Conservation (phyloP, 1,140 invertebrate genomes). For the Cecropterus lyciades region DNA sequence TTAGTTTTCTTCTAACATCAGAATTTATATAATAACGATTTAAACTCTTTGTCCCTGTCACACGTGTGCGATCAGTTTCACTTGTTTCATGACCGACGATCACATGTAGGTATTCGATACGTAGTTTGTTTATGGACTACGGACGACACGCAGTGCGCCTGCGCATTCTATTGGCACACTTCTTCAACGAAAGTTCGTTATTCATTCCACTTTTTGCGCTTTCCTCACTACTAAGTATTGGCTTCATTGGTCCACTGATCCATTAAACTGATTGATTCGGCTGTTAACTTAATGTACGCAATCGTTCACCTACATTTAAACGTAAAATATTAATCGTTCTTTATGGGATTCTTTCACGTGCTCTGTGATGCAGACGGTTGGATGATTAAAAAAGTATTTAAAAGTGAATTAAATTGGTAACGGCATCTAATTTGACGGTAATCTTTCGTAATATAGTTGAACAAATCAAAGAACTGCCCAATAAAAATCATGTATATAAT, state of each 20-base stretch:
- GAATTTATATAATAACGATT: constrained; percentile 2
- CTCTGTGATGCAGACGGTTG: too few relatives aligned
- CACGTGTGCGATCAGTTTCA: constrained; percentile 50
- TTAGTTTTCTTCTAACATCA: too few relatives aligned
- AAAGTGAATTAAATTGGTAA: too few relatives aligned
- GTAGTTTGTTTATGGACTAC: constrained; percentile 39
- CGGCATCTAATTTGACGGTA: neutral
- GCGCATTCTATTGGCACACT: constrained; percentile 63
- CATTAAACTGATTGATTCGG: constrained; percentile 52
- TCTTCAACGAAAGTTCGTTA: constrained; percentile 65
- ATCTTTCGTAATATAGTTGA: too few relatives aligned
- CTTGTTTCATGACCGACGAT: constrained; percentile 44
- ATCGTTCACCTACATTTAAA: neutral
- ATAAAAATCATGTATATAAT: too few relatives aligned
- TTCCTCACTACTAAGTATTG: constrained; percentile 47
- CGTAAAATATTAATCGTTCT: neutral
- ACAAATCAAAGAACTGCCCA: too few relatives aligned
- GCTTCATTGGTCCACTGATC: constrained; percentile 52
- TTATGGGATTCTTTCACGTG: constrained; percentile 10
- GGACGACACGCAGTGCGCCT: constrained; percentile 46
- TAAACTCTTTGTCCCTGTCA: constrained; percentile 23
- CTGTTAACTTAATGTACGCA: constrained; percentile 41
- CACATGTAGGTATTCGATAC: constrained; percentile 52
- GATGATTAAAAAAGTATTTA: too few relatives aligned
- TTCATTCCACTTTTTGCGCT: constrained; percentile 66